A percentile compares a stretch with the other conserved stretches of the same genome.
phyloP scores from a whole-genome alignment of 2,797 vertebrate genomes.

The Cossypha dichroa region DNA sequence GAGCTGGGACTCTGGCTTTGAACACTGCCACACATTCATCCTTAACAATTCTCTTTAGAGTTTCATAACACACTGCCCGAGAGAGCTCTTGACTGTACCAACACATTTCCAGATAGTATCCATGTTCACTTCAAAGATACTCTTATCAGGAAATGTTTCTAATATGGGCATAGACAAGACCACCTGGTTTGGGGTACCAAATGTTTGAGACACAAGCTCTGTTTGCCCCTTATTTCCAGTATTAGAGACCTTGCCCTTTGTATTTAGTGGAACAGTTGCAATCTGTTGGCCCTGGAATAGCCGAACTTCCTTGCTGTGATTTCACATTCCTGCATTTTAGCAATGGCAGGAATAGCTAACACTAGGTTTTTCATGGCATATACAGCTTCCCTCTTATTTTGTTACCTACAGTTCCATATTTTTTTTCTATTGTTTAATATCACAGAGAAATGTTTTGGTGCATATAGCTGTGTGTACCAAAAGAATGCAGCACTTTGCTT shows the following conservation, averaged over 20 bases:
- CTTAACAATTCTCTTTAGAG: not conserved
- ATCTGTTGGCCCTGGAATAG: not conserved
- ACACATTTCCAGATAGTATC: not conserved
- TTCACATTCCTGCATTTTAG: not conserved
- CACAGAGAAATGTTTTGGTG: not conserved
- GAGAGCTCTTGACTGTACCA: not conserved
- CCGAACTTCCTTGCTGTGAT: not conserved
- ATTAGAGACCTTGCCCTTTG: not conserved
- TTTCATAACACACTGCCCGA: not conserved
- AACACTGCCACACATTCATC: not conserved
- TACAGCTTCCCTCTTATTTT: not conserved
- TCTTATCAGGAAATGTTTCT: not conserved
- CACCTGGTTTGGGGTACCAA: rapidly evolving
- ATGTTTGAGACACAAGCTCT: not conserved
- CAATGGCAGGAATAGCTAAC: not conserved
- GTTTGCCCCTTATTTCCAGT: not conserved
- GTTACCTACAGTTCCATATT: not conserved
- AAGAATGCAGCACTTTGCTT: not conserved
- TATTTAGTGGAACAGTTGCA: not conserved
- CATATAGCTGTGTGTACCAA: not conserved
- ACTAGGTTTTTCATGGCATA: not conserved
- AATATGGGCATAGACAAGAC: not conserved
- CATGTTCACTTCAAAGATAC: not conserved
- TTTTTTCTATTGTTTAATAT: not conserved
- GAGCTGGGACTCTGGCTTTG: not conserved